A percentile compares a stretch with the other conserved stretches of the same genome.
These are phyloP conservation scores for Brenthis daphne DNA, from an alignment of 2,888 invertebrate species.

Conservation along the genomic window DNA sequence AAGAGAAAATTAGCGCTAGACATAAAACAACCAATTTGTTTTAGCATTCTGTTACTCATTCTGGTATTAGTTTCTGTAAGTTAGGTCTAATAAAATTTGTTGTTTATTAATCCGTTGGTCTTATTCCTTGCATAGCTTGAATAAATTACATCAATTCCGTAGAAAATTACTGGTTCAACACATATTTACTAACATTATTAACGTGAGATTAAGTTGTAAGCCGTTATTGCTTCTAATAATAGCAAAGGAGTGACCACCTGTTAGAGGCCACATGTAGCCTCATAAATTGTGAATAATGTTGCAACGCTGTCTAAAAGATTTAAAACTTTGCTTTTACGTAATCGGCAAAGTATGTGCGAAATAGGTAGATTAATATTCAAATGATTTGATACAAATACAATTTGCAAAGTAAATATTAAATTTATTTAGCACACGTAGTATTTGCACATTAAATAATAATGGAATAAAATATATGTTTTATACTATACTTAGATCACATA, in stretches of 20 bases:
- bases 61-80: background rate
- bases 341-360: constrained; percentile 12
- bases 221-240: constrained; percentile 28
- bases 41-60: constrained; percentile 8
- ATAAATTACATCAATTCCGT: constrained; percentile 32
- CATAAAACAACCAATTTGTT: constrained; percentile 1
- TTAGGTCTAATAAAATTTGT: constrained; percentile 13
- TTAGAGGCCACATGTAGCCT: constrained; percentile 26
- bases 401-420: background rate
- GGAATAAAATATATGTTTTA: too few species aligned
- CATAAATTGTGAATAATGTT: constrained; percentile 25
- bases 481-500: too few species aligned
- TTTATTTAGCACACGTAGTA: background rate
- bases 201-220: constrained; percentile 27
- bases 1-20: constrained; percentile 6
- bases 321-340: constrained; percentile 4
- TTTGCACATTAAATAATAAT: background rate
- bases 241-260: constrained; percentile 28
- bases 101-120: constrained; percentile 27
- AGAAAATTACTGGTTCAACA: constrained; percentile 30
- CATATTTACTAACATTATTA: constrained; percentile 30
- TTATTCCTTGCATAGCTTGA: constrained; percentile 24
- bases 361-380: constrained; percentile 14
- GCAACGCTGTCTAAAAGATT: constrained; percentile 18
- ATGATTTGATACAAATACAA: background rate